Percentiles rank a stretch among this genome's conserved stretches.
Conservation (phyloP, 2,797 vertebrate genomes). For the Aselliscus stoliczkanus region DNA sequence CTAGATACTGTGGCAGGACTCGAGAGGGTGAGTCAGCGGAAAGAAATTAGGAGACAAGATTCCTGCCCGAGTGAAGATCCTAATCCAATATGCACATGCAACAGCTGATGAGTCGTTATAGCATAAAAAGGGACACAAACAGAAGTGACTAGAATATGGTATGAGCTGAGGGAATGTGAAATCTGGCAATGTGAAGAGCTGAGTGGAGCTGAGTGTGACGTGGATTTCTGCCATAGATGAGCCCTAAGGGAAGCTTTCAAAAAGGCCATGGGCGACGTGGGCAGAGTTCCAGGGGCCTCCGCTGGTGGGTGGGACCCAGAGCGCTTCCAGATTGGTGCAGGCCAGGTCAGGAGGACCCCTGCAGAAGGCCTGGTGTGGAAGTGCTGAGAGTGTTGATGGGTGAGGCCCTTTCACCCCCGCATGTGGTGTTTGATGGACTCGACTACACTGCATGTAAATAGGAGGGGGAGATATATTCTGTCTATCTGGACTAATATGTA, state of each 20-base stretch:
- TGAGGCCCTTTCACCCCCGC: background rate
- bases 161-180: background rate
- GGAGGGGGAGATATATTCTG: background rate
- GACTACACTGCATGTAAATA: fast-evolving
- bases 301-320: background rate
- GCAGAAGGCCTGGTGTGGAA: background rate
- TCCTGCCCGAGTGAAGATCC: background rate
- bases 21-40: background rate
- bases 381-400: no score
- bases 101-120: no score
- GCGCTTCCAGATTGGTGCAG: background rate
- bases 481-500: background rate
- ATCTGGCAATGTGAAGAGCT: background rate
- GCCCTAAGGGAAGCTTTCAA: background rate
- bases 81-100: fast-evolving
- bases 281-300: background rate
- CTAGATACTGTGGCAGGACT: background rate
- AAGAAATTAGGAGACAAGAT: background rate
- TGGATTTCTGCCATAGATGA: background rate
- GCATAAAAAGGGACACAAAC: background rate
- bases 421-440: no score
- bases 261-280: background rate
- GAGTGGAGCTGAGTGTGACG: background rate
- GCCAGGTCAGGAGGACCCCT: background rate
- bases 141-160: no score